Evolutionary conservation across 2,797 vertebrate genomes (phyloP).

Genomic region (Gallinago stenura): DNA sequence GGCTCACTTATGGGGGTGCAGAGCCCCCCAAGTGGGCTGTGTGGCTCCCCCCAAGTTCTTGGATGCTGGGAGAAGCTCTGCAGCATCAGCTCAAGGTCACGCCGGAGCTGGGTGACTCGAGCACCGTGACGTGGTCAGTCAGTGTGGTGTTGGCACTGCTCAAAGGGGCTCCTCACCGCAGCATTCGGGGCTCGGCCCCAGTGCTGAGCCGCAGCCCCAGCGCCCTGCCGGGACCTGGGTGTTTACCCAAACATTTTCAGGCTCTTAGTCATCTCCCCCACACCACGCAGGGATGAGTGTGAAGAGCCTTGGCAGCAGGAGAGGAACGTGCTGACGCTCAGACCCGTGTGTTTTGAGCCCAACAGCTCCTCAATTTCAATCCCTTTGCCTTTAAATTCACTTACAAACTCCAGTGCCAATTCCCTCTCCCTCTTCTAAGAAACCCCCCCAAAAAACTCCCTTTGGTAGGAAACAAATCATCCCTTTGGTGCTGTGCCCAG

Average conservation of each 20-base stretch:
- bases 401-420: background rate
- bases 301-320: background rate
- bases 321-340: background rate
- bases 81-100: no score
- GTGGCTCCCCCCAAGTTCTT: no score
- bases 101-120: no score
- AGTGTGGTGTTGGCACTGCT: background rate
- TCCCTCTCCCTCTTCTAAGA: background rate
- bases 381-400: background rate
- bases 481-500: background rate
- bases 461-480: background rate
- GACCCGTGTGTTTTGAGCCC: background rate
- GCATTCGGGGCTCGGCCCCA: background rate
- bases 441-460: background rate
- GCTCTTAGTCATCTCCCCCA: background rate
- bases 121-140: no score
- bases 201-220: background rate
- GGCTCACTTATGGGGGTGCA: background rate
- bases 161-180: accelerated
- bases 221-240: background rate
- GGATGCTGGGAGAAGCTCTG: no score
- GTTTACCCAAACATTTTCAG: background rate
- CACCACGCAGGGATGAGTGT: background rate
- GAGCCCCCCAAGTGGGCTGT: no score
- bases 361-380: background rate